Base-by-base conservation (phyloP, 92 coral and sea anemone species). In the Diadumene lineata region DNA sequence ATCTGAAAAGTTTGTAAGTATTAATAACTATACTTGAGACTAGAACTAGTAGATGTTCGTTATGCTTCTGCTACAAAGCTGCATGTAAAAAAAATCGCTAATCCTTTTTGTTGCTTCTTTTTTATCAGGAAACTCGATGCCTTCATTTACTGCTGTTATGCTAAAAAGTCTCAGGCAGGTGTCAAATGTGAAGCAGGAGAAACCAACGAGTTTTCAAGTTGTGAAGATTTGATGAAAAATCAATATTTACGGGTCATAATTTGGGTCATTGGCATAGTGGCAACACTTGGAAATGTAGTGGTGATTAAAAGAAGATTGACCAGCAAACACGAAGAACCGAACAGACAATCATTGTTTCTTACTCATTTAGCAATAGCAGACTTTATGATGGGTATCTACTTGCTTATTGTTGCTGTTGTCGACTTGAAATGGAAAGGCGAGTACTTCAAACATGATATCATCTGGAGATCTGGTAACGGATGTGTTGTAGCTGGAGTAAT, bases 201-300 rank as follows among this genome's bases (percentile, higher is more conserved):
- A 43, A 70, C 60, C 1, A 82, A 85, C 32, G 82, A 66, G 43
- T 85, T 85, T 46, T 85, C 90, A 9, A 85, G 86, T 72, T 86
- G 90, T 51, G 90, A 86, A 43, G 90, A 86, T 53, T 78, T 86
- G 46, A 86, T 86, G 90, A 86, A 86, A 56, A 81, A 86, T 77
- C 34, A 66, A 9, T 33, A 62, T 1, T 72, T 86, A 28, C 87
- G 83, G 48, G 72, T 81, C 2, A 75, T 73, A 31, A 73, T 86
- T 21, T 86, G 90, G 90, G 72, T 86, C 48, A 76, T 86, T 9
- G 90, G 90, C 0, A 48, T 86, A 7, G 56, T 76, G 21, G 90
- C 87, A 22, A 38, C 81, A 13, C 16, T 82, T 43, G 90, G 90
- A 7, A 86, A 86, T 67, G 34, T 75, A 1, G 46, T 86, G 3